Evolutionary conservation across 2,797 vertebrate genomes (phyloP), one percentile per base, ranked within the genome.

Genomic region (Phoxinus dragarum): DNA sequence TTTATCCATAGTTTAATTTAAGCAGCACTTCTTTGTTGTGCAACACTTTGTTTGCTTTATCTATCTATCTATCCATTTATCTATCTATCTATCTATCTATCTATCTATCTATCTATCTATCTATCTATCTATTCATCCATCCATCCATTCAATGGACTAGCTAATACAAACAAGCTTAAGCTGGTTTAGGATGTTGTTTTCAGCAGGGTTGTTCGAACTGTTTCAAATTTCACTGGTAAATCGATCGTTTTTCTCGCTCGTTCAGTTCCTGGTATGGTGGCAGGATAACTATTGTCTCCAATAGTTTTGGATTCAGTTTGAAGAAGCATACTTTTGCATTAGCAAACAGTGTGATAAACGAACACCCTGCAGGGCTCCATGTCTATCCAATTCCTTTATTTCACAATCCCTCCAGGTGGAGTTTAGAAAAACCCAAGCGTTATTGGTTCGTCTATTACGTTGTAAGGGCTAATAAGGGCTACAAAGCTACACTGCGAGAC

Each of bases 401-500:
- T 31, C 31, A 74, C 77, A 40, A 66, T 34, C 3, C 27, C 27
- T 67, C 67, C 61, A 36, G 80, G 68, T 64, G 23, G 27, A 80
- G 49, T 75, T 78, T 49, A 76, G 85, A 90, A 88, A n/a, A 90
- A 87, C 81, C 79, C 80, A 89, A 88, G 85, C 82, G 82, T 93
- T 92, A 91, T 93, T 91, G 92, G 92, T 90, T 91, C 87, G 84
- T 86, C 87, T 80, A 52, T 86, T 84, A 88, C 88, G 77, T 75
- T 92, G 89, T 84, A 31, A 3, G 17, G 36, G 82, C 88, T 92
- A 93, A 93, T 92, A 92, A 93, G 90, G n/a, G 87, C 87, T 66
- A 89, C 90, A 87, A 80, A 72, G 86, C 87, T 87, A 42, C 86
- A 86, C 77, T 88, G 88, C 90, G 86, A 90, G 89, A 88, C 88